These are phyloP conservation scores for Athene cunicularia DNA, from an alignment of 2,113 vertebrate species.

Conservation along the genomic window DNA sequence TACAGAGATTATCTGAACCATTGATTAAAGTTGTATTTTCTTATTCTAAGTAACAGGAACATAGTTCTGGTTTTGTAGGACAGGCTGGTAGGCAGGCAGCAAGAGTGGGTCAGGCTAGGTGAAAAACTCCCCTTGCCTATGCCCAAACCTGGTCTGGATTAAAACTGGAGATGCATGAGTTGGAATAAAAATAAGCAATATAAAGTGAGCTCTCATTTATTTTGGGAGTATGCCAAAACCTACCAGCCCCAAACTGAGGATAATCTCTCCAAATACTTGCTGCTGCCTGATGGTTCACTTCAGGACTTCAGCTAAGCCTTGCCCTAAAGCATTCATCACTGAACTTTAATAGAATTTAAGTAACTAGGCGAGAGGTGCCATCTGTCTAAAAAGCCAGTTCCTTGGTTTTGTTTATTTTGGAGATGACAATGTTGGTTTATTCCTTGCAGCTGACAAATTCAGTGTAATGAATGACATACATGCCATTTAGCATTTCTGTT, in stretches of 20 bases:
- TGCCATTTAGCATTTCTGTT: neutral
- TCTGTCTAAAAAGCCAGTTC: neutral
- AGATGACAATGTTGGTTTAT: neutral
- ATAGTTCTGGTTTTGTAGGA: too few species aligned
- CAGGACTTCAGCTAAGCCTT: neutral
- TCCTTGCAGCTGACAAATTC: neutral
- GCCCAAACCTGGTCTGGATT: neutral
- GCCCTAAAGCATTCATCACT: neutral
- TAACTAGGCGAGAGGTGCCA: neutral
- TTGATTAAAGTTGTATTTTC: neutral
- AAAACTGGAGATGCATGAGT: rapidly evolving
- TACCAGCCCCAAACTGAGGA: neutral
- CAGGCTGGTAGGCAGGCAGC: too few species aligned
- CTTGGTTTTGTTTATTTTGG: neutral
- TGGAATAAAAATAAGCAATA: neutral
- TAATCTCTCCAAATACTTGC: neutral
- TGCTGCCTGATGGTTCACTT: neutral
- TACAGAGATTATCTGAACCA: neutral
- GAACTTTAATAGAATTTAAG: neutral
- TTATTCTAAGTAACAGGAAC: neutral
- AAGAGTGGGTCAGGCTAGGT: neutral
- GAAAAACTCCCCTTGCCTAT: neutral
- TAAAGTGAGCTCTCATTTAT: neutral
- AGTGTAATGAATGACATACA: neutral
- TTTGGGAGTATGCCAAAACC: neutral